Evolutionary conservation across 2,888 invertebrate species (phyloP).

Genomic region (Adineta ricciae): DNA sequence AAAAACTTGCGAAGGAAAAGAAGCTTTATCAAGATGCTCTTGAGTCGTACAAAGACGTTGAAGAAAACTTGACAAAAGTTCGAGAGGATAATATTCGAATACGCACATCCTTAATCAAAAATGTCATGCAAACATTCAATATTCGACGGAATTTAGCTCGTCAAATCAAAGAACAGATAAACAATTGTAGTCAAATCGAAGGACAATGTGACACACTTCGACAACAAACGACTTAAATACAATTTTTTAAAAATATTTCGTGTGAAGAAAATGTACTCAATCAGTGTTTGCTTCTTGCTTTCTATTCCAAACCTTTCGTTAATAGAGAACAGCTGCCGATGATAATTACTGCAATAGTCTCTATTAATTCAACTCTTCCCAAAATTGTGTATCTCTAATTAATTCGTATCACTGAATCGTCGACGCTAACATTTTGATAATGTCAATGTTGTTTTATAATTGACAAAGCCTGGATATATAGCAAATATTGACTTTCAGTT

Average conservation of each 20-base stretch:
- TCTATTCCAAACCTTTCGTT: background rate
- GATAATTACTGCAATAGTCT: background rate
- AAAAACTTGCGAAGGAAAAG: background rate
- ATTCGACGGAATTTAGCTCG: background rate
- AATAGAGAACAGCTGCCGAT: background rate
- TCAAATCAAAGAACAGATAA: background rate
- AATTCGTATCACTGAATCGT: too few relatives aligned
- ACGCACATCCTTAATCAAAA: background rate
- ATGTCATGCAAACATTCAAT: background rate
- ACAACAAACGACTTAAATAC: background rate
- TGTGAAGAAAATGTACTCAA: background rate
- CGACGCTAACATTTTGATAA: background rate
- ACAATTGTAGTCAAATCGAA: background rate
- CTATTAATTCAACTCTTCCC: too few relatives aligned
- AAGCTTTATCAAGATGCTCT: background rate
- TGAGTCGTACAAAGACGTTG: background rate
- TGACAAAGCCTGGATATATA: background rate
- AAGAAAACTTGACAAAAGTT: background rate
- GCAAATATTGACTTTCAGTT: background rate
- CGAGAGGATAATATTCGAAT: background rate
- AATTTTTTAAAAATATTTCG: background rate
- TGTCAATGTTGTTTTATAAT: background rate
- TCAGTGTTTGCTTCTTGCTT: background rate
- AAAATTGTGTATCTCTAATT: too few relatives aligned
- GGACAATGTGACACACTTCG: background rate